phyloP scores from a whole-genome alignment of 2,113 vertebrate genomes.

The Leptobrachium ailaonicum region DNA sequence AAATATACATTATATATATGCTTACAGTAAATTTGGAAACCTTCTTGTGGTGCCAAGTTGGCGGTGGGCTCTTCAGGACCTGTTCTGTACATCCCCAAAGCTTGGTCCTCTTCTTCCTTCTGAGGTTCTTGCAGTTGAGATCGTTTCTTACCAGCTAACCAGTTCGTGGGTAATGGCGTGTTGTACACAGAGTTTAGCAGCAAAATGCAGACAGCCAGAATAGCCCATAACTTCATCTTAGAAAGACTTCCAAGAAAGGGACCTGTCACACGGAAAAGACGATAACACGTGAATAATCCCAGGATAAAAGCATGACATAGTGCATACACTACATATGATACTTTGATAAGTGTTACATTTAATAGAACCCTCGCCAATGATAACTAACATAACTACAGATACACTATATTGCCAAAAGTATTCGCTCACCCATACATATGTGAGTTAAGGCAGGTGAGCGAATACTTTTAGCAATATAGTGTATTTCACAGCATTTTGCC shows the following conservation, averaged over 20 bases:
- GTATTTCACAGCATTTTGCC: no score
- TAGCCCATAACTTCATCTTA: conserved; percentile 99
- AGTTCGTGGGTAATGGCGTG: conserved; percentile 82
- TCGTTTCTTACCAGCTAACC: conserved; percentile 80
- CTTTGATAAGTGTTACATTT: no score
- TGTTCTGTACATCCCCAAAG: conserved; percentile 26
- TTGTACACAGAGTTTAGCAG: conserved; percentile 91
- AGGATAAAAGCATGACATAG: no score
- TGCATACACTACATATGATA: no score
- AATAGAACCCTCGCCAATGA: no score
- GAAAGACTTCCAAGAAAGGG: conserved; percentile 90
- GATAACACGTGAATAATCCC: no score
- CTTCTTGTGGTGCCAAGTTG: conserved; percentile 9
- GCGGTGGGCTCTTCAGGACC: conserved; percentile 20
- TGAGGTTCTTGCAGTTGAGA: conserved; percentile 11
- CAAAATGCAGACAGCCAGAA: conserved; percentile 95
- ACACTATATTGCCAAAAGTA: no score
- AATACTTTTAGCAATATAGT: no score
- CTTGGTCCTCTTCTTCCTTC: conserved; percentile 32
- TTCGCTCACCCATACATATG: no score
- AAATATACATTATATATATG: not conserved
- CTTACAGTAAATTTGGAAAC: conserved; percentile 24
- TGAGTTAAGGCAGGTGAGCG: no score
- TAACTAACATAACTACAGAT: no score
- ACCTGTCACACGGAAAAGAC: conserved; percentile 62